A percentile compares a stretch with the other conserved stretches of the same genome.
phyloP scores from a whole-genome alignment of 2,888 invertebrate species.

The Lochmaea crataegi region DNA sequence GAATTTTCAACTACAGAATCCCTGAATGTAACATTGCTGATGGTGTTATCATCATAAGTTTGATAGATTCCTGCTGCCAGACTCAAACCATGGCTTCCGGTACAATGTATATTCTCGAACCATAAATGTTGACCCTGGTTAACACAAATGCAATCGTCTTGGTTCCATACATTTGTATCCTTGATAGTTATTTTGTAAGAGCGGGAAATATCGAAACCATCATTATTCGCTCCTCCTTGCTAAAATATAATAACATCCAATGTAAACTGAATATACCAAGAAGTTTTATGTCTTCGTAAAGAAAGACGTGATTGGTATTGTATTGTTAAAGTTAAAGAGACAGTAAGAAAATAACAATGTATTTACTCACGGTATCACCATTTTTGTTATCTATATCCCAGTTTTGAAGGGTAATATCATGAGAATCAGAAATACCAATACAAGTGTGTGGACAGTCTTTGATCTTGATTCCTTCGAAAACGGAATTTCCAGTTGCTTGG shows the following conservation, averaged over 20 bases:
- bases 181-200: slow-evolving; percentile 24
- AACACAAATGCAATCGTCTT: slow-evolving; percentile 33
- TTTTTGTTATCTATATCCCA: slow-evolving; percentile 31
- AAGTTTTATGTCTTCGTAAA: no score
- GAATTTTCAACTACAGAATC: slow-evolving; percentile 29
- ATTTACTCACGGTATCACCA: slow-evolving; percentile 22
- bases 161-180: slow-evolving; percentile 24
- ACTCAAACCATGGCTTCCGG: slow-evolving; percentile 41
- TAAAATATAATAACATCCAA: background rate
- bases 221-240: slow-evolving; percentile 32
- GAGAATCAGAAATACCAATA: slow-evolving; percentile 22
- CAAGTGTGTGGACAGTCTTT: slow-evolving; percentile 32
- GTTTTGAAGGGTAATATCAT: slow-evolving; percentile 15
- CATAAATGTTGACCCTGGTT: slow-evolving; percentile 28
- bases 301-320: no score
- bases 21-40: slow-evolving; percentile 30
- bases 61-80: slow-evolving; percentile 30
- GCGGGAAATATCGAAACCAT: slow-evolving; percentile 31
- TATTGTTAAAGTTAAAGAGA: no score
- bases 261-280: no score
- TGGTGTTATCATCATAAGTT: slow-evolving; percentile 20
- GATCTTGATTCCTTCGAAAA: slow-evolving; percentile 31
- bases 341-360: no score
- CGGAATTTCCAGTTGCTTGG: slow-evolving; percentile 26
- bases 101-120: slow-evolving; percentile 34